Percentiles rank a stretch among this genome's conserved stretches.
These are phyloP conservation scores for Thalpophila matura DNA, from an alignment of 2,888 invertebrate genomes.

Conservation along the genomic window DNA sequence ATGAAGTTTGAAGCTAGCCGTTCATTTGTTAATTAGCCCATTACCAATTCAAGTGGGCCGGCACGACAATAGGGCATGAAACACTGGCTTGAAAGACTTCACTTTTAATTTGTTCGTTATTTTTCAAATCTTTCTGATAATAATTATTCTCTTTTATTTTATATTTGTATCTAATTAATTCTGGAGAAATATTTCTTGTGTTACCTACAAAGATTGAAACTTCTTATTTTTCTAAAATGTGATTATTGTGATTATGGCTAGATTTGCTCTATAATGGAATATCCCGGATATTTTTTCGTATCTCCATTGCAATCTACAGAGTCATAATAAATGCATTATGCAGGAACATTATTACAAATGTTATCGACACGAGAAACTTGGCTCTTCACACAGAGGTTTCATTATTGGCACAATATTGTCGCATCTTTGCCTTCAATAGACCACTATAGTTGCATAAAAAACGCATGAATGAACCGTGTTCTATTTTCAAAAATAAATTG, in stretches of 20 bases:
- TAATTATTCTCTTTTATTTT: no score
- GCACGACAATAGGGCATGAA: slow-evolving; percentile 3
- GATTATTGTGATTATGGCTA: no score
- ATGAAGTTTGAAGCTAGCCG: slow-evolving; percentile 17
- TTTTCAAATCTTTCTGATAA: neutral
- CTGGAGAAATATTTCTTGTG: no score
- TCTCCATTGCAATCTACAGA: slow-evolving; percentile 32
- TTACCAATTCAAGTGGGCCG: slow-evolving; percentile 38
- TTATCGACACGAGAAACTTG: slow-evolving; percentile 41
- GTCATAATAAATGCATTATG: slow-evolving; percentile 52
- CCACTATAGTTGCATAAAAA: slow-evolving; percentile 54
- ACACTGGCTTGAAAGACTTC: neutral
- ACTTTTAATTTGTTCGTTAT: slow-evolving; percentile 7
- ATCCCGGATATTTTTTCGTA: slow-evolving; percentile 2
- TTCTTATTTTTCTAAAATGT: no score
- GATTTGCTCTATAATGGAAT: no score
- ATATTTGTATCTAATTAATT: no score
- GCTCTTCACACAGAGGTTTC: slow-evolving; percentile 43
- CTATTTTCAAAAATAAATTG: slow-evolving; percentile 70
- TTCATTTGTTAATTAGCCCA: slow-evolving; percentile 34
- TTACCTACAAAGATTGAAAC: no score
- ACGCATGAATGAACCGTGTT: slow-evolving; percentile 60
- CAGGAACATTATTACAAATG: slow-evolving; percentile 27
- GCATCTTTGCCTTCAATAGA: slow-evolving; percentile 56
- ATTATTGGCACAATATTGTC: slow-evolving; percentile 55